Evolutionary conservation across 2,888 invertebrate genomes (phyloP).

Genomic region (Anticlea derivata): DNA sequence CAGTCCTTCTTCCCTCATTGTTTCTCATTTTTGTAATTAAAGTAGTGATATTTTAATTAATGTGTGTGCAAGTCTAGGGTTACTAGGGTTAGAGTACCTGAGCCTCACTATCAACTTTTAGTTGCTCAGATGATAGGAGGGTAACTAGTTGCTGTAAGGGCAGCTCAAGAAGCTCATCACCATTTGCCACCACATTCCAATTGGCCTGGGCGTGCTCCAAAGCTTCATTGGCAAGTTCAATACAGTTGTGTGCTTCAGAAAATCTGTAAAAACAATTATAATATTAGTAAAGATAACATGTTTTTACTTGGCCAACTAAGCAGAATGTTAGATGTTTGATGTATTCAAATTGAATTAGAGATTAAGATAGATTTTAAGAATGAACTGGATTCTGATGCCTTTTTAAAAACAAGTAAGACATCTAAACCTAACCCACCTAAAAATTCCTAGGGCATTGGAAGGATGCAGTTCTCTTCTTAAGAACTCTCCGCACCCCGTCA

Average conservation of each 20-base stretch:
- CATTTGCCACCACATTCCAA: slow-evolving; percentile 90
- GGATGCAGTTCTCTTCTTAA: slow-evolving; percentile 93
- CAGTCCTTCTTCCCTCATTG: too few species aligned
- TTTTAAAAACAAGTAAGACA: too few species aligned
- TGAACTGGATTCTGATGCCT: too few species aligned
- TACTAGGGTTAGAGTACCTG: slow-evolving; percentile 83
- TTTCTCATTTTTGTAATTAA: too few species aligned
- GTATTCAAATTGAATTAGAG: too few species aligned
- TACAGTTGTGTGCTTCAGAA: slow-evolving; percentile 94
- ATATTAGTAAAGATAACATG: too few species aligned
- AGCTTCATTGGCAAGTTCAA: slow-evolving; percentile 89
- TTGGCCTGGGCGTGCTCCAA: slow-evolving; percentile 92
- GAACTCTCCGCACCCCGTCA: slow-evolving; percentile 93
- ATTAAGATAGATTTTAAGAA: too few species aligned
- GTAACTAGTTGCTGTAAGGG: slow-evolving; percentile 90
- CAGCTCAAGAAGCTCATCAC: slow-evolving; percentile 94
- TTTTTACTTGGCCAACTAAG: too few species aligned
- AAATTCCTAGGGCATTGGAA: slow-evolving; percentile 94
- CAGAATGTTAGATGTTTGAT: too few species aligned
- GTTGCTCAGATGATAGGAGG: slow-evolving; percentile 92
- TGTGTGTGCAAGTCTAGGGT: neutral
- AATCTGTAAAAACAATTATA: slow-evolving; percentile 84
- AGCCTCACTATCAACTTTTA: slow-evolving; percentile 94
- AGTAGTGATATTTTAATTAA: too few species aligned
- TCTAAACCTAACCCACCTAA: slow-evolving; percentile 77